Base-by-base conservation (phyloP, 2,888 invertebrate species). In the Axea sp. region DNA sequence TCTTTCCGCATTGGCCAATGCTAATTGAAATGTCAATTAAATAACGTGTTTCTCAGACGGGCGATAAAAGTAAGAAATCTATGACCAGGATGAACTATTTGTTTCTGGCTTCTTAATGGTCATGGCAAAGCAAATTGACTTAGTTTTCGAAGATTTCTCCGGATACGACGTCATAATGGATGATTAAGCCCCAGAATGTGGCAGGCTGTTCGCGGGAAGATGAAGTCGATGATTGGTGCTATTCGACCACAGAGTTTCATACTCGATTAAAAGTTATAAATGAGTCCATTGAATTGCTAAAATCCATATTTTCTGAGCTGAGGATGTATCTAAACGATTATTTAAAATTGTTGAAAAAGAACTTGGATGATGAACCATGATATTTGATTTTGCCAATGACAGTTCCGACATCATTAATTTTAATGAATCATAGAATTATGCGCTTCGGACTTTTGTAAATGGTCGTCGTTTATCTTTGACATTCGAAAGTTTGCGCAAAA, bases 251-350 rank as follows among this genome's bases (percentile, higher is more conserved):
- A 79, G 80, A 84, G 76, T 84, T 84, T 80, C 80, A 78, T 77
- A 81, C 80, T 81, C 83, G 81, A 84, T 83, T 84, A 83, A 84
- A 84, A 84, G 83, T 84, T 84, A 81, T 82, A 83, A 84, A 84
- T 81, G 84, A 83, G 78, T 79, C 77, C 75, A 73, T 77, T 79
- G 75, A 76, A 55, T 57, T 39, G 76, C 62, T 62, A 43, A 57
- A 72, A 57, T 37, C 47, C 35, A 53, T 47, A 60, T 60, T 67
- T 72, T 64, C 43, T 12, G n/a, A 33, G 22, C 28, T 8, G 12
- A 11, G 31, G 31, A 57, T 55, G 59, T 59, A 14, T 11, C 35
- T 15, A 33, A 65, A 51, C 35, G 64, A 65, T 59, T 37, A 51
- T 59, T 72, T 51, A 3, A 43, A 57, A 19, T 64, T 57, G 26